Conservation (phyloP, 2,797 vertebrate genomes). For the Telmatherina bonti region DNA sequence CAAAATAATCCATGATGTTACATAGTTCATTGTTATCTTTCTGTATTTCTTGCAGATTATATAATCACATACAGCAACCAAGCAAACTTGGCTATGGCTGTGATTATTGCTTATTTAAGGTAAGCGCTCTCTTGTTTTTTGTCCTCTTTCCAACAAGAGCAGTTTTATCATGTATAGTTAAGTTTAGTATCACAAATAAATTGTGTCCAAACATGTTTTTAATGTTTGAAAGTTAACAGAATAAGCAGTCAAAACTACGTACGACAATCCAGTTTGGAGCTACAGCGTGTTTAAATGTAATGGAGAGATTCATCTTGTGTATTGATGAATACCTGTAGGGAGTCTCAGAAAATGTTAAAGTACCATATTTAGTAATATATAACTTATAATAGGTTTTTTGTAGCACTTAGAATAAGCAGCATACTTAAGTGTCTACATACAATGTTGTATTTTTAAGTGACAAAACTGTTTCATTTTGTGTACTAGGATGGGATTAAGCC, state of each 20-base stretch:
- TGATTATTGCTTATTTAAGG: slow-evolving; percentile 90
- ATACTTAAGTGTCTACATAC: background rate
- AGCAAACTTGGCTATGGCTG: slow-evolving; percentile 87
- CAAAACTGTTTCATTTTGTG: background rate
- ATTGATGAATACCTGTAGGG: background rate
- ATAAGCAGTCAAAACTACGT: background rate
- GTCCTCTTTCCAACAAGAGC: too few species aligned
- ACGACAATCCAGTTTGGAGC: too few species aligned
- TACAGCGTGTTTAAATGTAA: background rate
- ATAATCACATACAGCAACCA: slow-evolving; percentile 90
- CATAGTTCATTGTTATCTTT: background rate
- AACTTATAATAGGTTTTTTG: too few species aligned
- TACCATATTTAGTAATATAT: background rate
- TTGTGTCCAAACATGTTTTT: too few species aligned
- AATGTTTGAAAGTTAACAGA: too few species aligned
- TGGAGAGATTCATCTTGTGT: background rate
- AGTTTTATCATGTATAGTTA: too few species aligned
- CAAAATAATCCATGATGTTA: background rate
- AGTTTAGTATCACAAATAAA: too few species aligned
- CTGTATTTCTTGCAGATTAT: slow-evolving; percentile 79
- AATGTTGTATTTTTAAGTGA: background rate
- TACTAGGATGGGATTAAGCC: slow-evolving; percentile 87
- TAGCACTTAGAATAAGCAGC: too few species aligned
- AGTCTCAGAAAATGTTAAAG: background rate
- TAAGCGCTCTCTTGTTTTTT: slow-evolving; percentile 51